phyloP scores from a whole-genome alignment of 92 coral and sea anemone species.

The Phenganax subtilis region DNA sequence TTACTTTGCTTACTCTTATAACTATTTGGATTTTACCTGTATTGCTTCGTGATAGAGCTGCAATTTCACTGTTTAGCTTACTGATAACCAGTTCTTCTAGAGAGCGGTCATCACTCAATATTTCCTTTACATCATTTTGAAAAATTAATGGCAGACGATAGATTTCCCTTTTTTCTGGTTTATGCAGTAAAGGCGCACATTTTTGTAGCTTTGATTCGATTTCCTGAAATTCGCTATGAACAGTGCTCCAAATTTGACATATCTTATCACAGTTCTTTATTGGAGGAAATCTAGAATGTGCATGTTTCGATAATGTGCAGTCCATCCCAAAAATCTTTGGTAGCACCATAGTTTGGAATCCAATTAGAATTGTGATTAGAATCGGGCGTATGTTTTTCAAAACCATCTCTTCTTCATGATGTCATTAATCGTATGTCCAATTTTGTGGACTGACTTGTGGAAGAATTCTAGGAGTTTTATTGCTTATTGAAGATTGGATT shows the following conservation, averaged over 20 bases:
- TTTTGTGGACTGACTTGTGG: background rate
- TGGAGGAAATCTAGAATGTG: conserved; percentile 23
- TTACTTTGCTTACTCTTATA: too few species aligned
- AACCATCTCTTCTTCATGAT: conserved; percentile 6
- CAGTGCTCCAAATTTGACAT: background rate
- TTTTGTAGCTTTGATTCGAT: conserved; percentile 2
- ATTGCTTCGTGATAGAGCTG: background rate
- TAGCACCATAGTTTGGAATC: conserved; percentile 22
- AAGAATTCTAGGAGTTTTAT: background rate
- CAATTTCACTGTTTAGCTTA: background rate
- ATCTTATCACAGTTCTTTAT: background rate
- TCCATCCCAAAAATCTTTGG: conserved; percentile 15
- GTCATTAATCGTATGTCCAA: background rate
- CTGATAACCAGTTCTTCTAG: background rate
- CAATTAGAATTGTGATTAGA: background rate
- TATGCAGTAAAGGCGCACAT: background rate
- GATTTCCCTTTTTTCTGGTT: background rate
- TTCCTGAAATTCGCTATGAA: conserved; percentile 7
- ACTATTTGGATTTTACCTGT: background rate
- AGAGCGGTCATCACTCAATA: background rate
- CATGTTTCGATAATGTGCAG: background rate
- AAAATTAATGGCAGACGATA: conserved; percentile 2
- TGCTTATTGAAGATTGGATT: background rate
- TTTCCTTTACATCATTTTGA: background rate
- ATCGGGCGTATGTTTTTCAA: background rate